Conservation (phyloP, 64 coral and sea anemone genomes). For the Montipora sp. region DNA sequence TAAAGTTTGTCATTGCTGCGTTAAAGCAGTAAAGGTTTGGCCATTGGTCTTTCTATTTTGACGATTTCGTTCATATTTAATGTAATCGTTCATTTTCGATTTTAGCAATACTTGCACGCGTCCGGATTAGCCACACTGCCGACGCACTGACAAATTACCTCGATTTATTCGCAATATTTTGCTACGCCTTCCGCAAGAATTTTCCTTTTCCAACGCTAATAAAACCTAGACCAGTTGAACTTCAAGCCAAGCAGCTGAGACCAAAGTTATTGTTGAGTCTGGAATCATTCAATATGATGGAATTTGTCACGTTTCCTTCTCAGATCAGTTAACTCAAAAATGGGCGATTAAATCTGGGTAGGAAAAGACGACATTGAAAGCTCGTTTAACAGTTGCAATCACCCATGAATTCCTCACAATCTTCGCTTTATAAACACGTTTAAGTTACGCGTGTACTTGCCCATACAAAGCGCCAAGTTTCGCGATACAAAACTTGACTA, state of each 20-base stretch:
- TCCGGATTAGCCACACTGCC: slow-evolving; percentile 29
- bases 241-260: background rate
- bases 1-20: background rate
- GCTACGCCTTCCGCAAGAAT: background rate
- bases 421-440: slow-evolving; percentile 4
- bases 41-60: background rate
- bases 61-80: slow-evolving; percentile 68
- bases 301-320: slow-evolving; percentile 54
- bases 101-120: slow-evolving; percentile 68
- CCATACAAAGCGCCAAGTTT: slow-evolving; percentile 5
- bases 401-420: slow-evolving; percentile 1
- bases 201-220: background rate
- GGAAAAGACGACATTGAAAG: slow-evolving; percentile 36
- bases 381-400: background rate
- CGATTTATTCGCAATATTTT: slow-evolving; percentile 44
- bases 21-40: background rate
- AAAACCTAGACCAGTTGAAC: background rate
- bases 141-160: background rate
- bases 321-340: slow-evolving; percentile 53
- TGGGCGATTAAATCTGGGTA: slow-evolving; percentile 55
- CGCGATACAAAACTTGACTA: slow-evolving; percentile 8
- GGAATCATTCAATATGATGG: slow-evolving; percentile 59
- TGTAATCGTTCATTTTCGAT: slow-evolving; percentile 84
- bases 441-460: background rate
- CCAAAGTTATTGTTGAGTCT: slow-evolving; percentile 13